Conservation (phyloP, 2,113 vertebrate species). For the Bubalus kerabau region DNA sequence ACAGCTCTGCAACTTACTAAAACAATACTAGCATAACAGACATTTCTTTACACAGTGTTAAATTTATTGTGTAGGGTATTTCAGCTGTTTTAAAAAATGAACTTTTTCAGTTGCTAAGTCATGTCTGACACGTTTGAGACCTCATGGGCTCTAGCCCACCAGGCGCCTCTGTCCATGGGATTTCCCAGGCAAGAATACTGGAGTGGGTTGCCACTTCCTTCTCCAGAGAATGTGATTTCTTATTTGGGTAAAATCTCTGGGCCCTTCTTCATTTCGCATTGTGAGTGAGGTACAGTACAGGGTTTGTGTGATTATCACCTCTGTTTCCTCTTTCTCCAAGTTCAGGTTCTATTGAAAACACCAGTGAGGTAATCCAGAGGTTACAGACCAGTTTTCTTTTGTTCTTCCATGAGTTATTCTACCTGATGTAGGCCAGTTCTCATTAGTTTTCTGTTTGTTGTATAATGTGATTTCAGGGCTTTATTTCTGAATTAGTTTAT, state of each 20-base stretch:
- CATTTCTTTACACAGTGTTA: neutral
- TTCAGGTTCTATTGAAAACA: conserved; percentile 27
- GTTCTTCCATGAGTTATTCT: conserved; percentile 52
- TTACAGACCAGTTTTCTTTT: conserved; percentile 56
- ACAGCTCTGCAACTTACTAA: neutral
- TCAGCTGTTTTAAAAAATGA: neutral
- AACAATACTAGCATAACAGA: neutral
- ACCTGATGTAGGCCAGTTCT: conserved; percentile 41
- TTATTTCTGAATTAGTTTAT: conserved; percentile 57
- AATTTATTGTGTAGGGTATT: neutral
- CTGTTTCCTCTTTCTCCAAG: neutral
- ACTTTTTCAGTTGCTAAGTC: neutral
- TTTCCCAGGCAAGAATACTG: neutral
- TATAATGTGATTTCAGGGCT: conserved; percentile 60
- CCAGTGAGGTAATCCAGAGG: conserved; percentile 30
- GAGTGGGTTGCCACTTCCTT: neutral
- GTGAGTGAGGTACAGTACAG: neutral
- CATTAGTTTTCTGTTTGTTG: conserved; percentile 63
- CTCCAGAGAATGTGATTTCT: neutral
- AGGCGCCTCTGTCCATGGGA: neutral
- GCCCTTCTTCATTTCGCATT: conserved; percentile 24
- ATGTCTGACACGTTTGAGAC: neutral
- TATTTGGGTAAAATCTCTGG: conserved; percentile 21
- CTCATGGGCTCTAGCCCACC: neutral
- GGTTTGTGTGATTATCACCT: neutral